Evolutionary conservation across 2,797 vertebrate species (phyloP).

Genomic region (Malurus leucopterus): DNA sequence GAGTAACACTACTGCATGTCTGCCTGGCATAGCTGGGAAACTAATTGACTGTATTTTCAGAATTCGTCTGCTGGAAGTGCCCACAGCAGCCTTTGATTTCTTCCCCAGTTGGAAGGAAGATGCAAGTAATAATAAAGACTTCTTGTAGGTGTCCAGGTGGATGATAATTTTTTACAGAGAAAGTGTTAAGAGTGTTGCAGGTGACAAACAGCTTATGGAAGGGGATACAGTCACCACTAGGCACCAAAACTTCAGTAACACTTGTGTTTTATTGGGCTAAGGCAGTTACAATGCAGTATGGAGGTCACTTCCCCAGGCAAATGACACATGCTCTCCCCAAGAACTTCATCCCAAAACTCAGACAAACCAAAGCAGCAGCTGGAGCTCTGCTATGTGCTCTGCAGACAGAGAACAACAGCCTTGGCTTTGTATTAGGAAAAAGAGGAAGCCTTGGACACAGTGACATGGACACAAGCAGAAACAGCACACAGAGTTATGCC

Average conservation of each 20-base stretch:
- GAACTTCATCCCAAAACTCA: not conserved
- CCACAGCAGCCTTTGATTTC: not conserved
- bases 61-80: not conserved
- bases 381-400: not conserved
- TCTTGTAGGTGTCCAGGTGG: not conserved
- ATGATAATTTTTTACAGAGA: not conserved
- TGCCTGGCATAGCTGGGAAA: not conserved
- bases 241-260: not conserved
- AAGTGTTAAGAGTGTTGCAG: not conserved
- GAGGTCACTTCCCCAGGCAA: not conserved
- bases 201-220: not conserved
- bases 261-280: constrained; percentile 37
- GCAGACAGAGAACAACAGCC: not conserved
- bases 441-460: not conserved
- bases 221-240: not conserved
- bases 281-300: not conserved
- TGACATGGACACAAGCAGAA: not conserved
- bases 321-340: not conserved
- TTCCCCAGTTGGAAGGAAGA: not conserved
- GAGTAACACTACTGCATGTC: not conserved
- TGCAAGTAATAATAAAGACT: not conserved
- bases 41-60: not conserved
- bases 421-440: not conserved
- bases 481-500: not conserved
- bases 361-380: not conserved